Evolutionary conservation across 2,113 vertebrate genomes (phyloP).

Genomic region (Melierax canorus): DNA sequence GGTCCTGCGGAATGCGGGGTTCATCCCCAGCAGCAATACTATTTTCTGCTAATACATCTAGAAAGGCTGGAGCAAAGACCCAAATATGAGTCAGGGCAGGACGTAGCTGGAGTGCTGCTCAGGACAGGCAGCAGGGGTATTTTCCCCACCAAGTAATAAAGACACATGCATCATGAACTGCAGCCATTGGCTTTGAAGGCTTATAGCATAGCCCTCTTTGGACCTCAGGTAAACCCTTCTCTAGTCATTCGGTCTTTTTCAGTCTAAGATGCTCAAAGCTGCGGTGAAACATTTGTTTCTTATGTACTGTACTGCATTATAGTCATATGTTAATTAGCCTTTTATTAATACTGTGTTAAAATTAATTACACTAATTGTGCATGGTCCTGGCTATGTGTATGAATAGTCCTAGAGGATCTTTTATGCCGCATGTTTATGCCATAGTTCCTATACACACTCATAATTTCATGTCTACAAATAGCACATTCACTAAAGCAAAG

Average conservation of each 20-base stretch:
- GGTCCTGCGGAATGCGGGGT: not conserved
- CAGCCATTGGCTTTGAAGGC: not conserved
- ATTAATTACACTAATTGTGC: not conserved
- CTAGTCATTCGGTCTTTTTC: not conserved
- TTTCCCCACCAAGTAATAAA: not conserved
- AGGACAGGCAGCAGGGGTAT: not conserved
- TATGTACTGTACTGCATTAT: not conserved
- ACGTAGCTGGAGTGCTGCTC: not conserved
- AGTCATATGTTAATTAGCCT: not conserved
- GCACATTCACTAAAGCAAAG: not conserved
- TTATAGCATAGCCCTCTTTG: not conserved
- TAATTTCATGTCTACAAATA: not conserved
- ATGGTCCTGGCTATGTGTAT: not conserved
- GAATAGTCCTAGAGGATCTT: not conserved
- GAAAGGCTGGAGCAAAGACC: not conserved
- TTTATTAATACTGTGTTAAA: not conserved
- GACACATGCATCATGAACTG: not conserved
- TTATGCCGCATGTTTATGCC: not conserved
- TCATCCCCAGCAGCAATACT: not conserved
- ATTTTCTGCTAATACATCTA: not conserved
- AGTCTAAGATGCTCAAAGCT: not conserved
- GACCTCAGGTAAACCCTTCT: not conserved
- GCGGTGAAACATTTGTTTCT: not conserved
- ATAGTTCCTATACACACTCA: not conserved
- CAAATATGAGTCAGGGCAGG: not conserved